These are phyloP conservation scores for Chaetodon trifascialis DNA, from an alignment of 2,113 vertebrate species.

Conservation along the genomic window DNA sequence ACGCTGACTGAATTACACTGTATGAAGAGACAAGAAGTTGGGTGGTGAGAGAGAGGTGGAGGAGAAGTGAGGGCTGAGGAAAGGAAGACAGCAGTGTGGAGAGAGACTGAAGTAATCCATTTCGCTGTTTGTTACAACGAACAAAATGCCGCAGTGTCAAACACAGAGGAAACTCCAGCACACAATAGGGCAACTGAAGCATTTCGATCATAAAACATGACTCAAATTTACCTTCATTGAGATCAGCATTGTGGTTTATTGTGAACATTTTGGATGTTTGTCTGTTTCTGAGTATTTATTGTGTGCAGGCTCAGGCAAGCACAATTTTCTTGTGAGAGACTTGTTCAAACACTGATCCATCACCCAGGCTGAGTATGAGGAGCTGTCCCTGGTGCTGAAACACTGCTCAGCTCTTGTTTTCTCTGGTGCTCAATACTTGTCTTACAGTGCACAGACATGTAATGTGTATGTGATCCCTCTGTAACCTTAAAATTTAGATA, in stretches of 20 bases:
- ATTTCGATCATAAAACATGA: not conserved
- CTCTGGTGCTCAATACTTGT: not conserved
- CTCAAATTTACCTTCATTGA: not conserved
- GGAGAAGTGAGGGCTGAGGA: not conserved
- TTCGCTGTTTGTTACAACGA: conserved; percentile 3
- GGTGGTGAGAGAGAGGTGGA: too few relatives aligned
- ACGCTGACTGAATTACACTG: conserved; percentile 38
- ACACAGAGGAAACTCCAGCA: not conserved
- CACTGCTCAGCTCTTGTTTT: not conserved
- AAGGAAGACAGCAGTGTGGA: not conserved
- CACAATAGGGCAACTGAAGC: too few relatives aligned
- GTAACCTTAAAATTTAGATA: too few relatives aligned
- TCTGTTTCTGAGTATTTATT: not conserved
- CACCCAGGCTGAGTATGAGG: not conserved
- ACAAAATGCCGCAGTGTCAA: not conserved
- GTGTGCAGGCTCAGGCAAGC: not conserved
- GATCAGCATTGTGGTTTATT: not conserved
- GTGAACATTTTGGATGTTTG: not conserved
- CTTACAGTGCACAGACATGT: not conserved
- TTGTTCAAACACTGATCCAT: not conserved
- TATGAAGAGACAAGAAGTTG: not conserved
- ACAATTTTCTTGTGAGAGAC: not conserved
- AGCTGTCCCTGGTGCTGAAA: conserved; percentile 23
- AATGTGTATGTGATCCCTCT: not conserved
- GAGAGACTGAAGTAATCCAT: not conserved